These are phyloP conservation scores for Zophobas morio DNA, from an alignment of 1,140 invertebrate genomes.

Conservation along the genomic window DNA sequence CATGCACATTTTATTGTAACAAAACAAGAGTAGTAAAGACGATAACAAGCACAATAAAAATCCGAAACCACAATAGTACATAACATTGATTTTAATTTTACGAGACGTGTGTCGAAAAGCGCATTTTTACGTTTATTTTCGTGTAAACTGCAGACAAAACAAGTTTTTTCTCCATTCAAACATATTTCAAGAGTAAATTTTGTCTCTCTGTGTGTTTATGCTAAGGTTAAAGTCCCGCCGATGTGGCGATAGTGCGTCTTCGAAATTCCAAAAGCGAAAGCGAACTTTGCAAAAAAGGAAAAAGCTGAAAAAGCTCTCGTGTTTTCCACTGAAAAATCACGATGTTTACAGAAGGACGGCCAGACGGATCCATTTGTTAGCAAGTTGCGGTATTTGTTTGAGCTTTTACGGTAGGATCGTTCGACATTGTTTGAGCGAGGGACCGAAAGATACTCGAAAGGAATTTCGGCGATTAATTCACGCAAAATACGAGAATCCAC, in stretches of 20 bases:
- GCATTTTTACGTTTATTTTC: too few relatives aligned
- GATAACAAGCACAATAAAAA: too few relatives aligned
- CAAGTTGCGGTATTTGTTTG: constrained; percentile 25
- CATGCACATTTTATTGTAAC: too few relatives aligned
- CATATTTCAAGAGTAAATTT: too few relatives aligned
- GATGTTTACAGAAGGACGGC: constrained; percentile 24
- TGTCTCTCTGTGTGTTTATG: background rate
- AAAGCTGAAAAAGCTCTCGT: background rate
- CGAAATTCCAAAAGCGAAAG: background rate
- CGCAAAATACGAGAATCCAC: background rate
- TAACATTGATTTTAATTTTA: too few relatives aligned
- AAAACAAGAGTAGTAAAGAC: too few relatives aligned
- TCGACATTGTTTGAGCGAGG: constrained; percentile 12
- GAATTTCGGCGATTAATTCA: background rate
- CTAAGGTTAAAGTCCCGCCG: background rate
- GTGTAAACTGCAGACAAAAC: too few relatives aligned
- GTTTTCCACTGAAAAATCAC: constrained; percentile 2
- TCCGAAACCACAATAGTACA: too few relatives aligned
- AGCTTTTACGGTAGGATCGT: constrained; percentile 9
- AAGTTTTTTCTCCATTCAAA: too few relatives aligned
- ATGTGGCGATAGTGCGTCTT: too few relatives aligned
- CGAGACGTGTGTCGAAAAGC: too few relatives aligned
- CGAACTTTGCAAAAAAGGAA: background rate
- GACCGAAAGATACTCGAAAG: background rate
- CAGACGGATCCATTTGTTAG: constrained; percentile 29